Evolutionary conservation across 1,140 invertebrate genomes (phyloP), one percentile per base, ranked within the genome.

Genomic region (Apolygus lucorum): DNA sequence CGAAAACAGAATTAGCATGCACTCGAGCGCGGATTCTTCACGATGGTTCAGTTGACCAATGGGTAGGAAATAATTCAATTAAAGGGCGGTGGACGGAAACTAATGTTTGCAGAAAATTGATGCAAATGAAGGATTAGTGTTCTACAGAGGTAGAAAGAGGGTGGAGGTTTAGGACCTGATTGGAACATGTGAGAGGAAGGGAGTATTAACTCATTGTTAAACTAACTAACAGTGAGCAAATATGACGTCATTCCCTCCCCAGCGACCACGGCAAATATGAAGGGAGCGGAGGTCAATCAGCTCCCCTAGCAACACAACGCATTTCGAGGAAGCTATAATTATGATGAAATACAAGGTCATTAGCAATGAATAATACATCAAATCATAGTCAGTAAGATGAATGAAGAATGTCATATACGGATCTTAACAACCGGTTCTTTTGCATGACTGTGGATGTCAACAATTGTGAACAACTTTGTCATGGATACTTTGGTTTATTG

Each of bases 101-200:
- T 54, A 59, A 26, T 28, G 65, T 54, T 64, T 69, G 2, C 49
- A 59, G 28, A 68, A 66, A 11, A 52, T 65, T 28, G 8, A 65
- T 26, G 28, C 13, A 13, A 26, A 17, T 65, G 24, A 24, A 17
- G 28, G 26, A 27, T 28, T 17, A 17, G 2, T 26, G 28, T 17
- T 25, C 17, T 49, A 11, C 8, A 49, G 17, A 11, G 34, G 34
- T 8, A 49, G 17, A 17, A 8, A 11, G 34, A 17, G 17, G 34
- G 17, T 49, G 34, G 34, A 49, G 34, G 34, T 8, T 49, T 49
- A 17, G 17, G 34, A 8, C 8, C 34, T 49, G 34, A 49, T 49
- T 49, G 34, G 34, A 49, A 49, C 34, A 8, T 8, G 34, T 49
- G 8, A 49, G 8, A 8, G 34, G 34, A 49, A 11, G n/a, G n/a